Base-by-base conservation (phyloP, 2,113 vertebrate species). In the Chaetodon trifascialis region DNA sequence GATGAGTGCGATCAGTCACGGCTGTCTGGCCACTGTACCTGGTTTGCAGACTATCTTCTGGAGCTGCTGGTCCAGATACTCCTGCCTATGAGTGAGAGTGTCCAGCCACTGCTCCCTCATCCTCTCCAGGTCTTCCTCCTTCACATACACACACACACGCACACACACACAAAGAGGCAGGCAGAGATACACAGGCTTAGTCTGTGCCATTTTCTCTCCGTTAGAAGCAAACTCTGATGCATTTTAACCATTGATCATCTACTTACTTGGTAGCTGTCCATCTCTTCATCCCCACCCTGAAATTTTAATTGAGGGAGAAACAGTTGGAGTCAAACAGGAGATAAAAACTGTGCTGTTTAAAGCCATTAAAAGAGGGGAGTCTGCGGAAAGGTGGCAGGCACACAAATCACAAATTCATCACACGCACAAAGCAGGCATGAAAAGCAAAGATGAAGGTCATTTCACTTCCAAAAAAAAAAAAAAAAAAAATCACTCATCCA, bases 251-350 rank as follows among this genome's bases (percentile, higher is more conserved):
- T 0, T n/a, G 38, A n/a, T 19, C 34, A 11, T 59, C 10, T 11
- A 67, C 86, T 89, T 93, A 98, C 97, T 94, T 99, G 98, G n/a
- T 99, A 99, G 86, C 97, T 99, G 94, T 99, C 98, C 97, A 99
- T 97, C 12, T 94, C 92, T 59, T 92, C 91, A 68, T 84, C 89
- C 2, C 19, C 62, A n/a, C 21, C 70, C 93, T 90, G n/a, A 63
- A 81, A 66, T 51, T 38, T 36, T 25, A 71, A 67, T 30, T 7
- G 1, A 68, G 2, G 75, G 7, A 38, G 14, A 75, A 63, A 70
- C 23, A 7, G 16, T 59, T 60, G 44, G 7, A 51, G 5, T 19
- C 2, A 74, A 12, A 38, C 14, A 21, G 5, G 4, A 17, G 1
- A 21, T 34, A 36, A 47, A 49, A 44, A 21, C 1, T 2, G 8